A percentile compares a stretch with the other conserved stretches of the same genome.
Evolutionary conservation across 2,113 vertebrate species (phyloP).

Genomic region (Oxyura jamaicensis): DNA sequence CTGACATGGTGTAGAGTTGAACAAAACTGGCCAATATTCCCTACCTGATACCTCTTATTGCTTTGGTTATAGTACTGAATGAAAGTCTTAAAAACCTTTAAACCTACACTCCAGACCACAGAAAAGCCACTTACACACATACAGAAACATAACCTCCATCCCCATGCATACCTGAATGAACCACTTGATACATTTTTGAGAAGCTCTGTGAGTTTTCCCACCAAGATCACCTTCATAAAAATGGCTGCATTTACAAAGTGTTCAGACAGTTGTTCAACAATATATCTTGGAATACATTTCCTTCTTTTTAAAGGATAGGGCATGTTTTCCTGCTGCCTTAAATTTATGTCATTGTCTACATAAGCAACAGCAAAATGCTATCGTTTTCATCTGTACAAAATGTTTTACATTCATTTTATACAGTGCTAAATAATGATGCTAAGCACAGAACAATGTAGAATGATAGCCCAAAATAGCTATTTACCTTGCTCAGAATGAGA

Average conservation of each 20-base stretch:
- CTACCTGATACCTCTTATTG: slow-evolving; percentile 74
- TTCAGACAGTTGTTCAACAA: neutral
- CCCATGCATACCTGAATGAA: neutral
- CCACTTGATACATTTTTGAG: slow-evolving; percentile 39
- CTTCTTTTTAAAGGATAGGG: neutral
- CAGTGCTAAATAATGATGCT: slow-evolving; percentile 10
- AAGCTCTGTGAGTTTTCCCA: slow-evolving; percentile 9
- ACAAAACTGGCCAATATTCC: slow-evolving; percentile 81
- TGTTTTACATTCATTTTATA: slow-evolving; percentile 37
- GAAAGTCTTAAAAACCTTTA: slow-evolving; percentile 57
- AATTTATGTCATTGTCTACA: slow-evolving; percentile 34
- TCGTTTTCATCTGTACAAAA: neutral
- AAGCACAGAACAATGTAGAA: slow-evolving; percentile 6
- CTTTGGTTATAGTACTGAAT: slow-evolving; percentile 82
- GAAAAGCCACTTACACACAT: slow-evolving; percentile 34
- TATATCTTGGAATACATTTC: neutral
- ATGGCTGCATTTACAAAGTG: neutral
- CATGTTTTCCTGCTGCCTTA: neutral
- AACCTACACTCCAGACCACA: slow-evolving; percentile 48
- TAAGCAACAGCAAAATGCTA: slow-evolving; percentile 31
- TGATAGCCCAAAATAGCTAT: neutral
- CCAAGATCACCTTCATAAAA: slow-evolving; percentile 27
- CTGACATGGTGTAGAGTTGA: slow-evolving; percentile 54
- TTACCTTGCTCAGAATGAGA: slow-evolving; percentile 47
- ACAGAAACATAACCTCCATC: neutral